Base-by-base conservation (phyloP, 2,888 invertebrate genomes). In the Pristionchus exspectatus region DNA sequence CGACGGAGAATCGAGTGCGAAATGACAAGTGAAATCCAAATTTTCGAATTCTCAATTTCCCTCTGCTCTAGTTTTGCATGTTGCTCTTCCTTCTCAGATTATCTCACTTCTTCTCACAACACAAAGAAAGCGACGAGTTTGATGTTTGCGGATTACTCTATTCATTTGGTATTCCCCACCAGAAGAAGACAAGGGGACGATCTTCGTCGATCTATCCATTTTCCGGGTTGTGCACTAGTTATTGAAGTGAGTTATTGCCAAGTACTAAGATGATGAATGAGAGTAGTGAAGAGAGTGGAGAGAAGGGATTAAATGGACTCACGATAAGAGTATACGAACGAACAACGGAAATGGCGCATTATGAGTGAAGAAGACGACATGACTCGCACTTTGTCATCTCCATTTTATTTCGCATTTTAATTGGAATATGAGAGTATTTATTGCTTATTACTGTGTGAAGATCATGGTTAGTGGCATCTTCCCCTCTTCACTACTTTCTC, bases 261-360 rank as follows among this genome's bases (percentile, higher is more conserved):
- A 72, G 72, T 33, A 59, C 59, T 59, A 12, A n/a, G 44, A 77
- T 77, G 77, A 77, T 44, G 77, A n/a, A 77, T 77, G 77, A 44
- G 77, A 38, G 77, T 77, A 77, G 77, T 77, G 77, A 21, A 38
- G 77, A 77, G 77, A 77, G 77, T 44, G 24, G 77, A n/a, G 69
- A 30, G 44, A 44, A 77, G 77, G 77, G 77, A 77, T 77, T 77
- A 77, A 77, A 77, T 38, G 77, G 77, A 38, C 77, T 77, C 69
- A 16, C 77, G 77, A 77, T 77, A 50, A 77, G 77, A 44, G 77
- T 69, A 77, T n/a, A 44, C 30, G 77, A 50, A 77, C 77, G 77
- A 77, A 77, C 77, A 77, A 77, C 77, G 77, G 77, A 77, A 77
- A 77, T 77, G 77, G 59, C 1, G 24, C 77, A 77, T 77, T 44